Evolutionary conservation across 2,113 vertebrate species (phyloP).

Genomic region (Nesoenas mayeri): DNA sequence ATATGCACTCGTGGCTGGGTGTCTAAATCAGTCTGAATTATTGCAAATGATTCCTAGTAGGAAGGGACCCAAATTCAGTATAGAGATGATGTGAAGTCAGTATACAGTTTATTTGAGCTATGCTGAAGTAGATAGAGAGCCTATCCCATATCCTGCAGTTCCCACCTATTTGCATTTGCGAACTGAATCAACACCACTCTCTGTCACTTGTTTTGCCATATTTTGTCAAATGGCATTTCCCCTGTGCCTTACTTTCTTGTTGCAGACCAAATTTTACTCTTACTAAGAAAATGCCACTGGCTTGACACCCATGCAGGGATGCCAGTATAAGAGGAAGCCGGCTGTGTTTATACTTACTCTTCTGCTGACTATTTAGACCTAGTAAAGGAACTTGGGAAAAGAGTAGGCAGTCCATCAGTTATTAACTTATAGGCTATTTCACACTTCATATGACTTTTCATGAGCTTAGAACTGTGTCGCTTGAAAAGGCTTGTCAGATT

Average conservation of each 20-base stretch:
- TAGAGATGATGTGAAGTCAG: not conserved
- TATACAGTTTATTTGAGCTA: not conserved
- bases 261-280: not conserved
- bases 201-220: not conserved
- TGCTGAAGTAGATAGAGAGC: not conserved
- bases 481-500: conserved; percentile 1
- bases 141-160: not conserved
- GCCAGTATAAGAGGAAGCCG: not conserved
- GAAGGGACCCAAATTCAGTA: not conserved
- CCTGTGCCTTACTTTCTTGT: not conserved
- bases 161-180: not conserved
- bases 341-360: not conserved
- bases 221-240: not conserved
- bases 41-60: not conserved
- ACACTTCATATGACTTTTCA: not conserved
- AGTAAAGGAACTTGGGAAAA: not conserved
- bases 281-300: not conserved
- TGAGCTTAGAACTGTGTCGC: not conserved
- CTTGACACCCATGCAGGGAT: not conserved
- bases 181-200: not conserved
- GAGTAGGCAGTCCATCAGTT: not conserved
- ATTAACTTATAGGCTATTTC: not conserved
- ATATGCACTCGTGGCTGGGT: not conserved
- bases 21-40: not conserved
- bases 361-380: not conserved